Evolutionary conservation across 2,888 invertebrate species (phyloP), one percentile per base, ranked within the genome.

Genomic region (Drosophila mimetica): DNA sequence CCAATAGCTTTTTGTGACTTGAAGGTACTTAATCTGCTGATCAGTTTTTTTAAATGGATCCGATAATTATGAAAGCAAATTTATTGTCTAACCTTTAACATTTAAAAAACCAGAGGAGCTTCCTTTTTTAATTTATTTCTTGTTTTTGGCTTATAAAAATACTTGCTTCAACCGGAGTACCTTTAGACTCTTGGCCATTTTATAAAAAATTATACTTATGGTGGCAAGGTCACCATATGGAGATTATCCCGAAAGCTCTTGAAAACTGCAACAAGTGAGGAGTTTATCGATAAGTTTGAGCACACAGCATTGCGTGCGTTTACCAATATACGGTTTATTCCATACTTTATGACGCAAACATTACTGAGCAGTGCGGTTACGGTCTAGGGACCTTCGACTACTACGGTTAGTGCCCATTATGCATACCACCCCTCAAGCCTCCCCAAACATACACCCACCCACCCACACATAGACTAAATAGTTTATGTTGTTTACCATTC

Each of bases 401-500:
- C 32, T 39, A 42, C 32, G 34, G 48, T 53, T 4, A 25, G 30
- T 30, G n/a, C 25, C 53, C 54, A 54, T 28, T 60, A 60, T 20
- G 37, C 46, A 34, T 34, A 22, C 34, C 13, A 13, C 4, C 6
- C 50, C 14, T 11, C 13, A 20, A 18, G 22, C 2, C 25, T 22
- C 4, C 34, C 34, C 28, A 14, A 14, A 20, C 28, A 11, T 5
- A 16, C 47, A 25, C n/a, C 3, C n/a, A 46, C 11, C 14, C 61
- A 54, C 54, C 46, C 75, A 57, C 50, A 63, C 87, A 82, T 82
- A 82, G 71, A 82, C 74, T 85, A 85, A 81, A 87, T 82, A 87
- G 83, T 82, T 87, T 87, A 82, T 87, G 87, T 85, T 82, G 85
- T 82, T 82, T 87, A 79, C 87, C 76, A 75, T 64, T 47, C 70